Evolutionary conservation across 2,113 vertebrate genomes (phyloP), one percentile per base, ranked within the genome.

Genomic region (Acanthisitta chloris): DNA sequence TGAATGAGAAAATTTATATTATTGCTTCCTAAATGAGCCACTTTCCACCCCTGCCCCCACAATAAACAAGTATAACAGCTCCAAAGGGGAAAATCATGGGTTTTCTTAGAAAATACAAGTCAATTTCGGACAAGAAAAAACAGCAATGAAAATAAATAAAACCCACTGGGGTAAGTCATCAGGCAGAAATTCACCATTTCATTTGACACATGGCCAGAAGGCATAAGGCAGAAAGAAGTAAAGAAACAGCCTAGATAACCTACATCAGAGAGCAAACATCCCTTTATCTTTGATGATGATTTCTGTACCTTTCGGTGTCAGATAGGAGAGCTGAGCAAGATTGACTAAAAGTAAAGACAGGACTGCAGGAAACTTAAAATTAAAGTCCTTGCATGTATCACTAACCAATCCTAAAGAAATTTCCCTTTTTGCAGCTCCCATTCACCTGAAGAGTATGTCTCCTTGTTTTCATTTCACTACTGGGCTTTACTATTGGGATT

Each of bases 381-480:
- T 1, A 19, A 93, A 18, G 2, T 31, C n/a, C 21, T 87, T 33
- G 7, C 17, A 76, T 0, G 0, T 29, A 76, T 49, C 31, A 24
- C 20, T 19, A 74, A 54, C 6, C 7, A 87, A 85, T 51, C 17
- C 8, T 18, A 66, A 49, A 46, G 14, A 81, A 91, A 82, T 51
- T 9, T 23, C 29, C 10, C 6, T 46, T 73, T 73, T 38, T 46
- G 36, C 20, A 79, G 57, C 16, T 49, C 64, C 15, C 18, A 12
- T 58, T 69, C 87, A 8, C 31, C 74, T 65, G 14, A 70, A 49
- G 5, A 48, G 13, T 4, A 34, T 1, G 1, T 23, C 21, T 64
- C 8, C 9, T 4, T 46, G 4, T 25, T 81, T 62, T 66, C 34
- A 34, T 43, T 46, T 55, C 66, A 74, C 15, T 81, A 10, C 2